Conservation (phyloP, 2,888 invertebrate species). For the Archips xylosteana region DNA sequence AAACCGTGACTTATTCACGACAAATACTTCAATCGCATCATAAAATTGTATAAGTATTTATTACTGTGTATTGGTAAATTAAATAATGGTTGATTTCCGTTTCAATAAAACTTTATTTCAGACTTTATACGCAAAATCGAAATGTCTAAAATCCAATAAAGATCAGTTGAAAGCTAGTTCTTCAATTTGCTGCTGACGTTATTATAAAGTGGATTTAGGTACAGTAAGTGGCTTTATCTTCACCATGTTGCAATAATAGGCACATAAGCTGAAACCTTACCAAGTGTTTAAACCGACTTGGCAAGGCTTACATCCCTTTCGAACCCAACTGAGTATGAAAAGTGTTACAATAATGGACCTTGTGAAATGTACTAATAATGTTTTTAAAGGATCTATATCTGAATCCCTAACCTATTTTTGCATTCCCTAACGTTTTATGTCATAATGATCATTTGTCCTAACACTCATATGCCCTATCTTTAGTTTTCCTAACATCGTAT, state of each 20-base stretch:
- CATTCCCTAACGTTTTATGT: too few species aligned
- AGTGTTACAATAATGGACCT: too few species aligned
- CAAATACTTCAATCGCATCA: constrained; percentile 4
- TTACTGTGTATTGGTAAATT: not conserved
- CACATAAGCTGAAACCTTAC: constrained; percentile 31
- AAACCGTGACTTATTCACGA: constrained; percentile 11
- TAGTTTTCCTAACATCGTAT: too few species aligned
- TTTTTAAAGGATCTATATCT: too few species aligned
- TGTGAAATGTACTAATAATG: too few species aligned
- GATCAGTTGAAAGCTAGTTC: not conserved
- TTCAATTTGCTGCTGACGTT: constrained; percentile 7
- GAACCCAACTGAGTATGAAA: too few species aligned
- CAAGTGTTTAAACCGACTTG: constrained; percentile 13
- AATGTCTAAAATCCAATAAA: not conserved
- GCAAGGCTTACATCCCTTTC: not conserved
- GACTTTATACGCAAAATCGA: not conserved
- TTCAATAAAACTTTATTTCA: not conserved
- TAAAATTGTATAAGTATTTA: constrained; percentile 18
- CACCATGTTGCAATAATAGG: constrained; percentile 10
- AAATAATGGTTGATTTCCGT: not conserved
- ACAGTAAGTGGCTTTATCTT: constrained; percentile 25
- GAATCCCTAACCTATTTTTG: too few species aligned
- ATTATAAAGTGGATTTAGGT: constrained; percentile 21
- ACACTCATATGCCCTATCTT: too few species aligned
- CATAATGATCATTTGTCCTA: too few species aligned